Base-by-base conservation (phyloP, 1,140 invertebrate genomes). In the Scaptodrosophila lebanonensis region DNA sequence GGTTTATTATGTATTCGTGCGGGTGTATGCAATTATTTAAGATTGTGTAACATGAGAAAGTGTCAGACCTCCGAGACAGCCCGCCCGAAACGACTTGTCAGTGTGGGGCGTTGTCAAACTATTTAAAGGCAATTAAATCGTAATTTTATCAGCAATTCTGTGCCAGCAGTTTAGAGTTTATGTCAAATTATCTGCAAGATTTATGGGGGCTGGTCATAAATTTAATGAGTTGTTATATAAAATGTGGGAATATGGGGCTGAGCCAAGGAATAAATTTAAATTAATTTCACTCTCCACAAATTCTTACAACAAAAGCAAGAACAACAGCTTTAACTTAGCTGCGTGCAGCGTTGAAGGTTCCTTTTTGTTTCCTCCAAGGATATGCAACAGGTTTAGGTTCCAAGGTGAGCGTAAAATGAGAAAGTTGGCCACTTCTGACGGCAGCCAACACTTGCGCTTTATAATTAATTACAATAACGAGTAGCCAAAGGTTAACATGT, bases 61-160 rank as follows among this genome's bases (percentile, higher is more conserved):
- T n/a, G n/a, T n/a, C n/a, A n/a, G n/a, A n/a, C n/a, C n/a, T n/a
- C n/a, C n/a, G n/a, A n/a, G n/a, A n/a, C n/a, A n/a, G n/a, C n/a
- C n/a, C 3, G 22, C 22, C 8, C 3, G 22, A 25, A 4, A 25
- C 3, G 22, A 25, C 8, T 33, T 42, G 49, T 49, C 61, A 44
- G 33, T 62, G 5, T 29, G 44, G 51, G 58, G 49, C 54, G 32
- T 59, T 59, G 66, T 57, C 72, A 77, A 79, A 62, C 73, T 72
- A 82, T 79, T 79, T 73, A 59, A 61, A 64, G 56, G 60, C 75
- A 79, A 79, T 79, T 79, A 82, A 82, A 68, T 60, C 53, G 66
- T 66, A 54, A 73, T 73, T 79, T 73, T 69, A 59, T 73, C n/a
- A n/a, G n/a, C n/a, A 73, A 79, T 82, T 52, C 69, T 77, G 63